Conservation (phyloP, 2,113 vertebrate species). For the Macaca fascicularis region DNA sequence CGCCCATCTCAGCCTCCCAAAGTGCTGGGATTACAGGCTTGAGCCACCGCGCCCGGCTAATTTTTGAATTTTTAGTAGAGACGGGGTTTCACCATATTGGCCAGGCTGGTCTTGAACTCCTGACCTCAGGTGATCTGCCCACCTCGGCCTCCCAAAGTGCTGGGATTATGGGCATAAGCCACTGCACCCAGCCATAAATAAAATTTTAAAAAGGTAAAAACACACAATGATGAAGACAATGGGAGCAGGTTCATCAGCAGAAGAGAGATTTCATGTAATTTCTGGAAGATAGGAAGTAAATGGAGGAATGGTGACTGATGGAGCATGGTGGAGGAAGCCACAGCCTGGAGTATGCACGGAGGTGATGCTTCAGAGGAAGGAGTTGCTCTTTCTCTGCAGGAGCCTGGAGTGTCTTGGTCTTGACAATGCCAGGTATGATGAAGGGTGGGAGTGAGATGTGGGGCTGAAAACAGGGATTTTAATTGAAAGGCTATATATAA, state of each 20-base stretch:
- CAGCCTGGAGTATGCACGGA: background rate
- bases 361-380: background rate
- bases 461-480: conserved; percentile 36
- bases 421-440: conserved; percentile 3
- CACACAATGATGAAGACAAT: conserved; percentile 40
- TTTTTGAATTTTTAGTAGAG: no score
- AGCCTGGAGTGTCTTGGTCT: conserved; percentile 3
- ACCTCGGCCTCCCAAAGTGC: no score
- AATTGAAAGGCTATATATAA: conserved; percentile 2
- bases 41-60: no score
- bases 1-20: no score
- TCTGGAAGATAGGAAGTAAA: conserved; percentile 9
- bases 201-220: background rate
- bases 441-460: background rate
- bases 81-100: no score
- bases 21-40: no score
- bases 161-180: background rate
- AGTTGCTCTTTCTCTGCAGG: conserved; percentile 31
- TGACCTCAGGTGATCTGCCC: no score
- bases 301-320: conserved; percentile 8
- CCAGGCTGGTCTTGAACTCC: no score
- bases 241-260: conserved; percentile 1
- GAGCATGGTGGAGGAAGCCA: conserved; percentile 18
- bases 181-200: no score
- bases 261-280: conserved; percentile 34